A percentile compares a stretch with the other conserved stretches of the same genome.
phyloP scores from a whole-genome alignment of 2,888 invertebrate species.

The Perdita meconis region DNA sequence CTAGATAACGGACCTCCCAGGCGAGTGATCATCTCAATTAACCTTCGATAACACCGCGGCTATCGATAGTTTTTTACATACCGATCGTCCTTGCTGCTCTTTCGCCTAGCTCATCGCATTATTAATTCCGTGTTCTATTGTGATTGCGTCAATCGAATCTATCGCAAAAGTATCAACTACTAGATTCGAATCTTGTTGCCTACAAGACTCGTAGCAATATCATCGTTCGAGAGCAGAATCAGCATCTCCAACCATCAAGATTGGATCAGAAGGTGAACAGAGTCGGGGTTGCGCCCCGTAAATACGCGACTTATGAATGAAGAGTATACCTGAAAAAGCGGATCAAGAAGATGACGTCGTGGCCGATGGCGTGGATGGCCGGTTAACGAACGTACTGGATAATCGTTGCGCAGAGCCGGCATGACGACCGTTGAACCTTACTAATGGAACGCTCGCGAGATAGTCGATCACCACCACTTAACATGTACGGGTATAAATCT shows the following conservation, averaged over 20 bases:
- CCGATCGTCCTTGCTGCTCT: conserved; percentile 58
- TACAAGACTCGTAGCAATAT: too few relatives aligned
- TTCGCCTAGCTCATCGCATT: neutral
- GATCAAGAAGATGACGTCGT: conserved; percentile 15
- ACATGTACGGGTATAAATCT: conserved; percentile 74
- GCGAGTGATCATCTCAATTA: conserved; percentile 81
- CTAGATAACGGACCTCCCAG: conserved; percentile 83
- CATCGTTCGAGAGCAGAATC: too few relatives aligned
- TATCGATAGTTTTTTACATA: conserved; percentile 75
- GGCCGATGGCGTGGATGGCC: conserved; percentile 14
- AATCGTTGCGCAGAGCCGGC: conserved; percentile 47
- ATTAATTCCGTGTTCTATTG: neutral
- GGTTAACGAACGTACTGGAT: conserved; percentile 46
- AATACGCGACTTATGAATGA: conserved; percentile 24
- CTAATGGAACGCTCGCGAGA: conserved; percentile 71
- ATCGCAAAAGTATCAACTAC: too few relatives aligned
- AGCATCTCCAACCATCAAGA: too few relatives aligned
- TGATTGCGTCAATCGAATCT: neutral
- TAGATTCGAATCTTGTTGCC: too few relatives aligned
- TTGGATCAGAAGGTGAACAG: too few relatives aligned
- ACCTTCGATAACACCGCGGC: conserved; percentile 76
- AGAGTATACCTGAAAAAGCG: conserved; percentile 22
- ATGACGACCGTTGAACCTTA: conserved; percentile 64
- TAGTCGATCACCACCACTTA: conserved; percentile 78
- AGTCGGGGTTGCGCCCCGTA: neutral